Base-by-base conservation (phyloP, 2,113 vertebrate genomes). In the Tetraodon nigroviridis region DNA sequence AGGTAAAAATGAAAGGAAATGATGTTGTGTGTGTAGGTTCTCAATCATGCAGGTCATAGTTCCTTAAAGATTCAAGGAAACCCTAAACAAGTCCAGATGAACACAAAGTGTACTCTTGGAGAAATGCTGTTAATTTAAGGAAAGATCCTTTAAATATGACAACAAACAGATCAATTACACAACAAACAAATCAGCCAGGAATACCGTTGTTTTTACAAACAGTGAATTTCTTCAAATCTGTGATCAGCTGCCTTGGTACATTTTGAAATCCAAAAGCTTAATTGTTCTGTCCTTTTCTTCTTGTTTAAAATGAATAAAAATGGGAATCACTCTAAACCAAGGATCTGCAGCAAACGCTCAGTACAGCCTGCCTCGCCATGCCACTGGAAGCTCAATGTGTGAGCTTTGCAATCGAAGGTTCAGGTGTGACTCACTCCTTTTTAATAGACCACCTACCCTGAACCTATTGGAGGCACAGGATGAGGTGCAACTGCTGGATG, bases 351-450 rank as follows among this genome's bases (percentile, higher is more conserved):
- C 46, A 1, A 27, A 4, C 37, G 16, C 51, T 27, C 51, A 17
- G 47, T 3, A 17, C 17, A 37, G 48, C 52, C 51, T 64, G 19
- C 56, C 24, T 27, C 4, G 24, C 5, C 54, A 45, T 24, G 1
- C 20, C 8, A 40, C 49, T 74, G 19, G 2, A 71, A 75, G 73
- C 29, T 37, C 1, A 1, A 6, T 16, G 6, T 1, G 2, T 4
- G 50, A 29, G 60, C 72, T 76, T 68, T 29, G 41, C 47, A 12
- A 3, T 52, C 6, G 58, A 70, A 77, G 63, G 67, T 61, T 71
- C 75, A 51, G 45, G 45, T 58, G 13, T 69, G 72, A 76, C 27
- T 70, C 71, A 61, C 20, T n/a, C 18, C 19, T 27, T 27, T 48
- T 27, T 44, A 67, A 61, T 58, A 46, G 60, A 56, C 18, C 17